phyloP scores from a whole-genome alignment of 2,797 vertebrate genomes.

The Chloroceryle amazona region DNA sequence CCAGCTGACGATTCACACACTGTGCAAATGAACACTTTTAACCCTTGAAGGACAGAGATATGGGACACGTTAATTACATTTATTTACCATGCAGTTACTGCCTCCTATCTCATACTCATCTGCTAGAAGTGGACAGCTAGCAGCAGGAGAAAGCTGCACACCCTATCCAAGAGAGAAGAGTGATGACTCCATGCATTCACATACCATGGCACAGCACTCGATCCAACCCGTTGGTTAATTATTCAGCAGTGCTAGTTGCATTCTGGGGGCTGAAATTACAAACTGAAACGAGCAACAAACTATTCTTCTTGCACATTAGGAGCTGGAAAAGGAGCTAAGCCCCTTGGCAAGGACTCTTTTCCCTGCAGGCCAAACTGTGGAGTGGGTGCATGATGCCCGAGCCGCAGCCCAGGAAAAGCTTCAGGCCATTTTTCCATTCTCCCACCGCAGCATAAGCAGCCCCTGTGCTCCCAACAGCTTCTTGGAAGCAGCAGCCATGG shows the following conservation, averaged over 20 bases:
- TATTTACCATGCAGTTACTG: neutral
- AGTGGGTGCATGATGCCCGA: neutral
- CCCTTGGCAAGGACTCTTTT: neutral
- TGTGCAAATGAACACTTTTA: neutral
- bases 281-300: neutral
- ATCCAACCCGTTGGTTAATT: neutral
- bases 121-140: neutral
- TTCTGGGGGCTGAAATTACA: neutral
- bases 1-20: neutral
- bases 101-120: neutral
- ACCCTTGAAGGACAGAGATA: neutral
- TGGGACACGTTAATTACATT: neutral
- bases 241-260: neutral
- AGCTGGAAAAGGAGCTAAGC: neutral
- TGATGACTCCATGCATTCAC: neutral
- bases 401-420: neutral
- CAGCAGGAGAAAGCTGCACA: neutral
- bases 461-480: neutral
- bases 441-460: rapidly evolving
- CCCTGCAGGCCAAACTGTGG: neutral
- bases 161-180: rapidly evolving
- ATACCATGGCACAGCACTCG: neutral
- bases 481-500: neutral
- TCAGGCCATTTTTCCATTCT: neutral
- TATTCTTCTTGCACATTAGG: neutral